Conservation (phyloP, 2,797 vertebrate genomes). For the Tokudaia tokunoshimensis region DNA sequence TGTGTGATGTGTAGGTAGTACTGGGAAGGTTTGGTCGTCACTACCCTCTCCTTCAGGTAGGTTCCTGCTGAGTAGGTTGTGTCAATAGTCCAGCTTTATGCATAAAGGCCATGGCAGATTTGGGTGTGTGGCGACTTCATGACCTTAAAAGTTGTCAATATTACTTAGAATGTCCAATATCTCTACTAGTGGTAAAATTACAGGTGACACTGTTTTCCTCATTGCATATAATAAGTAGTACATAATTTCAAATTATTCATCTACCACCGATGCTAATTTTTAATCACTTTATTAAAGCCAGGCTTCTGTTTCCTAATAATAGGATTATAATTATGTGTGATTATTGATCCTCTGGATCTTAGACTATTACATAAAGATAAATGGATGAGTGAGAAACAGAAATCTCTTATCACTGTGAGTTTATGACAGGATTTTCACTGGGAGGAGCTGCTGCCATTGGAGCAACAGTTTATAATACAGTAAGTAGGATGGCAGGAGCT, state of each 20-base stretch:
- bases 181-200: not conserved
- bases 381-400: not conserved
- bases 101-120: not conserved
- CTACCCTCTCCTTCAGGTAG: not conserved
- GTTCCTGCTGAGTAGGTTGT: not conserved
- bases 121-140: not conserved
- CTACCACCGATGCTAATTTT: slow-evolving; percentile 8
- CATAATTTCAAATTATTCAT: not conserved
- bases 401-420: not conserved
- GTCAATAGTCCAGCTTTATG: not conserved
- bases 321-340: not conserved
- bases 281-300: not conserved
- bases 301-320: not conserved
- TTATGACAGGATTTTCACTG: not conserved
- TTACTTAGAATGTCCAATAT: not conserved
- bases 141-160: not conserved
- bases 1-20: too few relatives aligned
- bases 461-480: not conserved
- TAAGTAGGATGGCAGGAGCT: not conserved
- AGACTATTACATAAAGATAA: not conserved
- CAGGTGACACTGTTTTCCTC: not conserved
- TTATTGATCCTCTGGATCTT: not conserved
- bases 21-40: not conserved
- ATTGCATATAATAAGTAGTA: not conserved
- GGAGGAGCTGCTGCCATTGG: not conserved